These are phyloP conservation scores for Meriones unguiculatus DNA, from an alignment of 2,113 vertebrate genomes.

Conservation along the genomic window DNA sequence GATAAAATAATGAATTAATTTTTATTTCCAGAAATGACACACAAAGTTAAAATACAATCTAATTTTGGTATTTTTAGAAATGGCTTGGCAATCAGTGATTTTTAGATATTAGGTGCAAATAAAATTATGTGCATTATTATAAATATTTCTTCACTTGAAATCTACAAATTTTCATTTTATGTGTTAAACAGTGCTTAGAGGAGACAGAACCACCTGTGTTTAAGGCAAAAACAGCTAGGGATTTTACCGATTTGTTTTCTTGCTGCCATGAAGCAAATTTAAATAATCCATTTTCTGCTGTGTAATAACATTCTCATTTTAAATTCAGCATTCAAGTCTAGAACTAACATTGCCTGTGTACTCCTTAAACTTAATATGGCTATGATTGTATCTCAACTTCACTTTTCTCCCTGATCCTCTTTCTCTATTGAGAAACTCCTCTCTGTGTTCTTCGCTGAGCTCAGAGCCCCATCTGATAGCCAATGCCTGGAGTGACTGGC, in stretches of 20 bases:
- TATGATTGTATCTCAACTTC: not conserved
- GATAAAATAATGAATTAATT: not conserved
- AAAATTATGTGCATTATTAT: not conserved
- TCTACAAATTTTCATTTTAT: slow-evolving; percentile 59
- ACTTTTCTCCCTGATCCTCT: not conserved
- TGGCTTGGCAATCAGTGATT: slow-evolving; percentile 10
- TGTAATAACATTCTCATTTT: slow-evolving; percentile 47
- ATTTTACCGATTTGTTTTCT: slow-evolving; percentile 50
- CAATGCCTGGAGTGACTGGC: not conserved
- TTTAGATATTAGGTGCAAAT: slow-evolving; percentile 42
- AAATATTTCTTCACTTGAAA: slow-evolving; percentile 65
- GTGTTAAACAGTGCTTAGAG: slow-evolving; percentile 66
- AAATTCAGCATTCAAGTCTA: slow-evolving; percentile 52
- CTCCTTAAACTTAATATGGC: not conserved
- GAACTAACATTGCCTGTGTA: not conserved
- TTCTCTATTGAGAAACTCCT: not conserved
- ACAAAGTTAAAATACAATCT: not conserved
- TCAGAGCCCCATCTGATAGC: not conserved
- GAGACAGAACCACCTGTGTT: slow-evolving; percentile 43
- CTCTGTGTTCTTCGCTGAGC: not conserved
- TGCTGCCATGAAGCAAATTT: slow-evolving; percentile 45
- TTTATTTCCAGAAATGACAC: slow-evolving; percentile 22
- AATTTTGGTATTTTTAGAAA: slow-evolving; percentile 48
- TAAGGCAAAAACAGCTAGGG: slow-evolving; percentile 56
- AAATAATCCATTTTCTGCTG: not conserved